phyloP scores from a whole-genome alignment of 2,113 vertebrate species.

The Lichenostomus cassidix region DNA sequence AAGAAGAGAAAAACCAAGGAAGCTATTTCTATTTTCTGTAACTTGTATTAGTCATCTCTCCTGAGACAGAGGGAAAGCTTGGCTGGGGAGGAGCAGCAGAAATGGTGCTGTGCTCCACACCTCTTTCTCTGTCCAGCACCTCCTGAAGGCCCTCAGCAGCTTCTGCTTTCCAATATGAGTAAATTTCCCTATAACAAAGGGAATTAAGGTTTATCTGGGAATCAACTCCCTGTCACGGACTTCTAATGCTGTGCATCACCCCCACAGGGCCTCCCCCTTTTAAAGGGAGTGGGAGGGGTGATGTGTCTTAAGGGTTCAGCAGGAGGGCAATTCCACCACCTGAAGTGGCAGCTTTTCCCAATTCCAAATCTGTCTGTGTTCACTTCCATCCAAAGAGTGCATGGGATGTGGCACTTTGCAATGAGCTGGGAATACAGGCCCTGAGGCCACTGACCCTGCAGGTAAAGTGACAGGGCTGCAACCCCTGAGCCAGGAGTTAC shows the following conservation, averaged over 20 bases:
- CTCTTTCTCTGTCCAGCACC: not conserved
- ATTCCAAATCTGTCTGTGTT: accelerated
- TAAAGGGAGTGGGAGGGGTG: accelerated
- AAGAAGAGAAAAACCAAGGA: not conserved
- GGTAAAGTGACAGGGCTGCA: not conserved
- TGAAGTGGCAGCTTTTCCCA: not conserved
- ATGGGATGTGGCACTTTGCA: not conserved
- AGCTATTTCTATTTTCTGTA: not conserved
- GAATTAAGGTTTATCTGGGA: not conserved
- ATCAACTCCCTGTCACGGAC: not conserved
- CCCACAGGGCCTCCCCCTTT: accelerated
- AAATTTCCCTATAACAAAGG: not conserved
- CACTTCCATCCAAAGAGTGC: accelerated
- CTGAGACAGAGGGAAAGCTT: not conserved
- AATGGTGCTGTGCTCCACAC: not conserved
- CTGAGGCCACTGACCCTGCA: not conserved
- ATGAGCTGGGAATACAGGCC: not conserved
- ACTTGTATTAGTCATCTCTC: slow-evolving; percentile 6
- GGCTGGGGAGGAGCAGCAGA: not conserved
- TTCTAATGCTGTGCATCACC: not conserved
- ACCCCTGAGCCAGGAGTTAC: not conserved
- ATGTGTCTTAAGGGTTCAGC: not conserved
- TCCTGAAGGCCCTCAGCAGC: not conserved
- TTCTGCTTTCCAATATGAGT: not conserved
- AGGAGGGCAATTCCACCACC: not conserved